Percentiles rank a stretch among this genome's conserved stretches.
Evolutionary conservation across 2,113 vertebrate species (phyloP).

Genomic region (Nothoprocta pentlandii): DNA sequence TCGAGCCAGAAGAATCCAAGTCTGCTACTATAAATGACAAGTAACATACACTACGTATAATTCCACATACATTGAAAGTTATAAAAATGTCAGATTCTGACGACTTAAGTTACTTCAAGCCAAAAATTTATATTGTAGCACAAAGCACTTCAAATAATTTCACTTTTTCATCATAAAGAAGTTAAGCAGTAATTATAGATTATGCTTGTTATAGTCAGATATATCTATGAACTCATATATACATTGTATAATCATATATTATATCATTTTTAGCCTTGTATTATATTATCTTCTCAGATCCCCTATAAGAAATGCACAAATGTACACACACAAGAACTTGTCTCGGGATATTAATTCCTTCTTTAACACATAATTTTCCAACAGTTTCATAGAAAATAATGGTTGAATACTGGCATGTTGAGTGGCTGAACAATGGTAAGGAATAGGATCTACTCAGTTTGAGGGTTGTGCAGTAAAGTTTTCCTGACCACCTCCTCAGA

Average conservation of each 20-base stretch:
- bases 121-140: neutral
- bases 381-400: neutral
- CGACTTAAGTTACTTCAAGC: neutral
- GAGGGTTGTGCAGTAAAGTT: neutral
- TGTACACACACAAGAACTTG: neutral
- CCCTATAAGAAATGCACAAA: neutral
- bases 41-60: neutral
- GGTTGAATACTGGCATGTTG: neutral
- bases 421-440: neutral
- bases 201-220: neutral
- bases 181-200: neutral
- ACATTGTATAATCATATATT: too few relatives aligned
- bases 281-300: neutral
- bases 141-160: neutral
- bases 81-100: neutral
- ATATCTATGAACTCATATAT: too few relatives aligned
- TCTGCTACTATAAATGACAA: neutral
- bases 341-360: neutral
- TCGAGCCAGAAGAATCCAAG: slow-evolving; percentile 4
- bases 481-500: neutral
- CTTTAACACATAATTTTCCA: neutral
- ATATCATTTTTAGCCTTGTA: neutral
- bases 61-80: neutral
- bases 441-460: neutral
- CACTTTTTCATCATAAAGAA: neutral